Evolutionary conservation across 1,140 invertebrate species (phyloP).

Genomic region (Campoletis sonorensis): DNA sequence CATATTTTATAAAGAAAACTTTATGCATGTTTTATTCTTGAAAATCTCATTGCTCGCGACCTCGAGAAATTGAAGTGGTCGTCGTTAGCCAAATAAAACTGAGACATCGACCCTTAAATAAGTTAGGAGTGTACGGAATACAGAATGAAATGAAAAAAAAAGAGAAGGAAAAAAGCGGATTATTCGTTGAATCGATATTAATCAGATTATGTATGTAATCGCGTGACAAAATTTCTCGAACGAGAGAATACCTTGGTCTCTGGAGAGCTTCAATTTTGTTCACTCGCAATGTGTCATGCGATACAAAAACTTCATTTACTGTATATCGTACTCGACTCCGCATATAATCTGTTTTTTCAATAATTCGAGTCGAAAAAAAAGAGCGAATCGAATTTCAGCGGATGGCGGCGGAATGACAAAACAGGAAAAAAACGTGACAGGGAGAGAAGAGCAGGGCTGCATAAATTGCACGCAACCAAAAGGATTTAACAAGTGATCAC

Average conservation of each 20-base stretch:
- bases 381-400: too few species aligned
- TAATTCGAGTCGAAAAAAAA: slow-evolving; percentile 1
- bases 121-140: neutral
- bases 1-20: neutral
- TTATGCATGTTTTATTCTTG: neutral
- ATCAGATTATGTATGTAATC: neutral
- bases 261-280: neutral
- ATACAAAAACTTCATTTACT: neutral
- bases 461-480: too few species aligned
- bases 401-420: too few species aligned
- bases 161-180: neutral
- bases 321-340: neutral
- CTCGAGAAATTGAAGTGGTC: neutral
- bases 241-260: neutral
- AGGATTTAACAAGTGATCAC: too few species aligned
- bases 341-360: neutral
- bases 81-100: neutral
- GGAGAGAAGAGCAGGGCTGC: too few species aligned
- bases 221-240: neutral
- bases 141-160: neutral
- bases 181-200: neutral
- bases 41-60: neutral
- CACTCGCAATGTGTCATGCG: neutral
- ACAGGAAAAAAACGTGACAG: too few species aligned
- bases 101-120: neutral